Percentiles rank a stretch among this genome's conserved stretches.
Conservation (phyloP, 2,888 invertebrate genomes). For the Pediacus dermestoides region DNA sequence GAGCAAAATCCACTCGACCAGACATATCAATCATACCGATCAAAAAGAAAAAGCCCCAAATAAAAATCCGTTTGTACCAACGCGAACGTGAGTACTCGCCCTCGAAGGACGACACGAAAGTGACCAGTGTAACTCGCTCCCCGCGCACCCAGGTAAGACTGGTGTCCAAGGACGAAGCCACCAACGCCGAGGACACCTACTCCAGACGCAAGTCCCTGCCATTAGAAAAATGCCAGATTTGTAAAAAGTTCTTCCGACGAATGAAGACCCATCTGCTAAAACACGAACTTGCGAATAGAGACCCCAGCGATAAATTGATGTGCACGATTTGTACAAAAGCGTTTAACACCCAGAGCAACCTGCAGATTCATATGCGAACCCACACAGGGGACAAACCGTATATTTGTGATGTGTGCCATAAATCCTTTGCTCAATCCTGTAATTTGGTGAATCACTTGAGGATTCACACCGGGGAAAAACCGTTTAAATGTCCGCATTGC, state of each 20-base stretch:
- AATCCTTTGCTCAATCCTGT: constrained; percentile 47
- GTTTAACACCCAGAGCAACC: constrained; percentile 44
- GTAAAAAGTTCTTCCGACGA: constrained; percentile 47
- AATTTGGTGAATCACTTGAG: constrained; percentile 48
- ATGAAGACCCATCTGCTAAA: constrained; percentile 51
- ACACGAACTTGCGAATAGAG: constrained; percentile 39
- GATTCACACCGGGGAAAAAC: constrained; percentile 46
- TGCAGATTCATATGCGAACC: constrained; percentile 46
- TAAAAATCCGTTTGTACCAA: constrained; percentile 33
- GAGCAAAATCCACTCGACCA: constrained; percentile 27
- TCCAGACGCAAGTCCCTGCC: constrained; percentile 44
- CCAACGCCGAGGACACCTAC: constrained; percentile 36
- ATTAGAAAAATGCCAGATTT: constrained; percentile 47
- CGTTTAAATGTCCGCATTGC: constrained; percentile 48
- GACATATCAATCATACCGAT: constrained; percentile 38
- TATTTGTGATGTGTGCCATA: constrained; percentile 44
- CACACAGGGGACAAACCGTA: constrained; percentile 47
- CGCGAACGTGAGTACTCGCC: constrained; percentile 29
- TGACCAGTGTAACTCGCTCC: constrained; percentile 20
- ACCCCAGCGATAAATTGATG: constrained; percentile 35
- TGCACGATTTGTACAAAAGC: constrained; percentile 40
- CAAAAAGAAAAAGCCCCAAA: constrained; percentile 28
- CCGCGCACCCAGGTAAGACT: constrained; percentile 37
- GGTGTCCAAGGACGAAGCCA: constrained; percentile 40
- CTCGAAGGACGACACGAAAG: constrained; percentile 25